Evolutionary conservation across 2,888 invertebrate species (phyloP).

Genomic region (Platypus cylindrus): DNA sequence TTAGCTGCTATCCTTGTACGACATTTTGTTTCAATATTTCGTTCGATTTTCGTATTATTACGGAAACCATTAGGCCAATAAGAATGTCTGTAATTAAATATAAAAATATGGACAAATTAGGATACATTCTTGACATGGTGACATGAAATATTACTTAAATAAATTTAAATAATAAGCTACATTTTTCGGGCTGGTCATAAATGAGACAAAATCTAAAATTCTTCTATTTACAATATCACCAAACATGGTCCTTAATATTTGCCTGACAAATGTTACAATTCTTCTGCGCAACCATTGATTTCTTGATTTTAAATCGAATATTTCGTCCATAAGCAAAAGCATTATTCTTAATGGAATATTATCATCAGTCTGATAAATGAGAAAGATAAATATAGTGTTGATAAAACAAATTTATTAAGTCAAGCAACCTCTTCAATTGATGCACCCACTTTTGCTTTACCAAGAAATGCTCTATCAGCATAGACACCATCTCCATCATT

Average conservation of each 20-base stretch:
- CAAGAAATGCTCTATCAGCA: too few relatives aligned
- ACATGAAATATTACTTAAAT: constrained; percentile 51
- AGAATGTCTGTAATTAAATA: constrained; percentile 44
- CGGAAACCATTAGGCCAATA: constrained; percentile 47
- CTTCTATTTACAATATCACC: constrained; percentile 75
- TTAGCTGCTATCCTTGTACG: constrained; percentile 78
- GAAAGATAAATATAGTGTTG: constrained; percentile 1
- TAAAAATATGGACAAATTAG: constrained; percentile 3
- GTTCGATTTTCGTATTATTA: constrained; percentile 28
- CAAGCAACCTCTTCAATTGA: constrained; percentile 42
- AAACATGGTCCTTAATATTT: constrained; percentile 67
- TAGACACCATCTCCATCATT: too few relatives aligned
- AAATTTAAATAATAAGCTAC: constrained; percentile 76
- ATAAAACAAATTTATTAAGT: constrained; percentile 1
- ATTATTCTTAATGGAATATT: constrained; percentile 73
- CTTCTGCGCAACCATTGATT: constrained; percentile 72
- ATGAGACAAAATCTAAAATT: constrained; percentile 78
- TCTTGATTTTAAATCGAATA: constrained; percentile 68
- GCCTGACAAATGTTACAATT: constrained; percentile 60
- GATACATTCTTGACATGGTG: background rate
- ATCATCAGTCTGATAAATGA: constrained; percentile 41
- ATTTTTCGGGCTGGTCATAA: constrained; percentile 75
- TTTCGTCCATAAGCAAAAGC: constrained; percentile 69
- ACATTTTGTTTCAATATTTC: constrained; percentile 39
- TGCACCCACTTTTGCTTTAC: constrained; percentile 34